Conservation (phyloP, 2,113 vertebrate genomes). For the Heterocephalus glaber region DNA sequence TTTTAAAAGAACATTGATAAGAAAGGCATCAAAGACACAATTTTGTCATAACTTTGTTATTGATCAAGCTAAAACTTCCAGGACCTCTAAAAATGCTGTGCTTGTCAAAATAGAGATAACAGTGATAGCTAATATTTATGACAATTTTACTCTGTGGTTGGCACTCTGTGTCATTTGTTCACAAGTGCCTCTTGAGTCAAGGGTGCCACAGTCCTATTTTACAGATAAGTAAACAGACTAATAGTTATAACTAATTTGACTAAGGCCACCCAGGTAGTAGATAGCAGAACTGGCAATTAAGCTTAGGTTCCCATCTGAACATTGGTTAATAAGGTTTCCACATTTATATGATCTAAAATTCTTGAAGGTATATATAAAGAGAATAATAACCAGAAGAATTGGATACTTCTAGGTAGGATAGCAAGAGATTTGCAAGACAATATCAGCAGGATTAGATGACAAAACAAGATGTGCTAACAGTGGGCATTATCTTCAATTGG, state of each 20-base stretch:
- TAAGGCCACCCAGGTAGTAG: background rate
- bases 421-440: background rate
- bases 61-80: background rate
- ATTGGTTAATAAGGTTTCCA: background rate
- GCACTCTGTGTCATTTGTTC: background rate
- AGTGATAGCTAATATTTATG: background rate
- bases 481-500: background rate
- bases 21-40: background rate
- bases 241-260: background rate
- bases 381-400: background rate
- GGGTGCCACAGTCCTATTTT: background rate
- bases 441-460: background rate
- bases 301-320: background rate
- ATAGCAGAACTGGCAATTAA: background rate
- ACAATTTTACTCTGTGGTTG: background rate
- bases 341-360: background rate
- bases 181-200: background rate
- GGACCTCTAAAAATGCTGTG: background rate
- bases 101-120: background rate
- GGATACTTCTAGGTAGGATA: background rate
- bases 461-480: background rate
- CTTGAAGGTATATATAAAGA: background rate
- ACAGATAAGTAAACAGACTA: background rate
- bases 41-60: slow-evolving; percentile 11
- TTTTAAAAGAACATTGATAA: background rate